Evolutionary conservation across 2,888 invertebrate genomes (phyloP).

Genomic region (Drepana falcataria): DNA sequence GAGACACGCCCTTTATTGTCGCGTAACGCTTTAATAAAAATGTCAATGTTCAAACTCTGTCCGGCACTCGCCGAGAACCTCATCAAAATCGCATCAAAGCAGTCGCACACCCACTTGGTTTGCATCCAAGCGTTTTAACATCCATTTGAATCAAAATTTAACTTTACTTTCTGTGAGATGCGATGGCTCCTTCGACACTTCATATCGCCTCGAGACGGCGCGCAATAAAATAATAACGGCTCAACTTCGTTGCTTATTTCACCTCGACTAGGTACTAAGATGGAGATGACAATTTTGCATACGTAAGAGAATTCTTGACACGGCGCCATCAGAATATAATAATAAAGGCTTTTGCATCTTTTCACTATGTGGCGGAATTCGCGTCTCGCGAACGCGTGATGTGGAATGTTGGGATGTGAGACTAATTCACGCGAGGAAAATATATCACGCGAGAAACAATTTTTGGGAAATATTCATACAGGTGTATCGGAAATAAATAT

Average conservation of each 20-base stretch:
- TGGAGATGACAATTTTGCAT: slow-evolving; percentile 21
- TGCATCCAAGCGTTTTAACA: slow-evolving; percentile 55
- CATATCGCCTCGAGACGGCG: slow-evolving; percentile 40
- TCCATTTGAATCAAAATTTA: slow-evolving; percentile 62
- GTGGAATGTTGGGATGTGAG: slow-evolving; percentile 54
- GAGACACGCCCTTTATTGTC: slow-evolving; percentile 40
- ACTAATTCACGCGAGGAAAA: slow-evolving; percentile 65
- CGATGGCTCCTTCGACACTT: slow-evolving; percentile 37
- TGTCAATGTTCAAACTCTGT: slow-evolving; percentile 32
- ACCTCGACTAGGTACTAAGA: slow-evolving; percentile 23
- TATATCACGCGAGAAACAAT: slow-evolving; percentile 44
- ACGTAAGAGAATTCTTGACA: slow-evolving; percentile 19
- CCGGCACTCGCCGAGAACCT: slow-evolving; percentile 34
- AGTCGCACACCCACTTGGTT: slow-evolving; percentile 45
- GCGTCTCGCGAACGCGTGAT: slow-evolving; percentile 34
- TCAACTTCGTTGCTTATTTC: slow-evolving; percentile 30
- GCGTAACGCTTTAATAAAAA: slow-evolving; percentile 57
- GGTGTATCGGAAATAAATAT: slow-evolving; percentile 25
- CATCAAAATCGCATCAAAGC: slow-evolving; percentile 68
- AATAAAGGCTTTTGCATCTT: slow-evolving; percentile 43
- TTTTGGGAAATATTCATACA: slow-evolving; percentile 39
- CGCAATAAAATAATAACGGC: slow-evolving; percentile 51
- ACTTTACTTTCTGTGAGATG: slow-evolving; percentile 45
- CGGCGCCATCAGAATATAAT: slow-evolving; percentile 34
- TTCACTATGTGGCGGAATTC: slow-evolving; percentile 38